Evolutionary conservation across 1,140 invertebrate species (phyloP), one percentile per base, ranked within the genome.

Genomic region (Metaphire vulgaris): DNA sequence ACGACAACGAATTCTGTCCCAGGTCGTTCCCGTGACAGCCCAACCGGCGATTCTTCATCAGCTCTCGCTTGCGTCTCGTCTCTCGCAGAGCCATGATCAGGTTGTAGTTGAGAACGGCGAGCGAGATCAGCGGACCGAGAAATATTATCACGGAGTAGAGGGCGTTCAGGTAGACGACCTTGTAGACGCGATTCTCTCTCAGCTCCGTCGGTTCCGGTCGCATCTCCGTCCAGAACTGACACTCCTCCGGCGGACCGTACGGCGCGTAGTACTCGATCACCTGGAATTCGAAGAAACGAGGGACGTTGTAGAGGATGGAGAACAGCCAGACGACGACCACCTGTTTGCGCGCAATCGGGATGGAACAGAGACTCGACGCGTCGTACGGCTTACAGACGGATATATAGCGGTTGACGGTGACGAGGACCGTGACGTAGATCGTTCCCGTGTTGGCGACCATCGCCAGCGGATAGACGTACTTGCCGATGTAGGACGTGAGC

Each of bases 341-440:
- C 81, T 93, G 93, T 78, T 91, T 88, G 68, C 92, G 89, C 6
- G 94, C 93, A 65, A 94, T 88, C 1, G 92, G 91, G 81, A 93
- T 94, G 0, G 94, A 96, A 86, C 94, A 97, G n/a, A 95, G 88
- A 0, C 92, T 92, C 71, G 92, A 88, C 0, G 93, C 93, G 75
- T 90, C 89, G 15, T 96, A 87, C 0, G 94, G 94, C 85, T 95
- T 92, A 83, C 94, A 96, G 0, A 97, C 95, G 0, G 94, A 94
- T 34, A 97, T 91, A 86, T 94, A 97, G 68, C 95, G 89, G 85
- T 97, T 95, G 78, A 96, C 88, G 0, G 95, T 96, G n/a, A 97
- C 95, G 1, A 92, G 92, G 66, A 97, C 89, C 1, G 95, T 97
- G 79, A 96, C 88, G 86, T 96, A 97, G 72, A 95, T 93, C 31